These are phyloP conservation scores for Columba guinea DNA, from an alignment of 2,797 vertebrate genomes.

Conservation along the genomic window DNA sequence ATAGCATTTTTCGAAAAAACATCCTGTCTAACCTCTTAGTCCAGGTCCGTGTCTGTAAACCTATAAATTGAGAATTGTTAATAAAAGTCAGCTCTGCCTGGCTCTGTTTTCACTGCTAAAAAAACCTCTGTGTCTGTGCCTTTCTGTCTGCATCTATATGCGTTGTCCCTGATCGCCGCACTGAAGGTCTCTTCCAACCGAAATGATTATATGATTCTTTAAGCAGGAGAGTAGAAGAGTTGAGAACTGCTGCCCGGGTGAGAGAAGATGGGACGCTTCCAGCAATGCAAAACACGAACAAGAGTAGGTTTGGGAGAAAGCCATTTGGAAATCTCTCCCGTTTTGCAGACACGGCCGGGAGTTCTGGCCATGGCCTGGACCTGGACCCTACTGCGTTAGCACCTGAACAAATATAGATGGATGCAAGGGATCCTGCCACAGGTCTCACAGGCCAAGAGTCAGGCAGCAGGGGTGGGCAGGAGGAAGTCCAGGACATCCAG, in stretches of 20 bases:
- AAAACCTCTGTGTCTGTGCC: no score
- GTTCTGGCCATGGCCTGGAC: fast-evolving
- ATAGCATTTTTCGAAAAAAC: no score
- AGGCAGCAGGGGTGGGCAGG: not conserved
- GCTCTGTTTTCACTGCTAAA: no score
- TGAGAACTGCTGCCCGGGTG: not conserved
- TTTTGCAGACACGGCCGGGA: not conserved
- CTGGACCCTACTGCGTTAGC: not conserved
- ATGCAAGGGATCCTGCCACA: not conserved
- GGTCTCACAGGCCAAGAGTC: not conserved
- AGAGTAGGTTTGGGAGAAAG: not conserved
- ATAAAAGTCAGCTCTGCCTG: no score
- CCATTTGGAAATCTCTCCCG: not conserved
- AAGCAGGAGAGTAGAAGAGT: not conserved
- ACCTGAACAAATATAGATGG: not conserved
- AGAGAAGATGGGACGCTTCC: not conserved
- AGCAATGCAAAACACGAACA: not conserved
- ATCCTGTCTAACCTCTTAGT: no score
- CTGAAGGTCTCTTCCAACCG: no score
- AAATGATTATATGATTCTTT: no score
- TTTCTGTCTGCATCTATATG: no score
- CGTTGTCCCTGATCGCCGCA: no score
- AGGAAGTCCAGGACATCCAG: not conserved
- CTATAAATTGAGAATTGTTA: no score
- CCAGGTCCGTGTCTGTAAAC: no score